Conservation (phyloP, 1,140 invertebrate genomes). For the Monomorium pharaonis region DNA sequence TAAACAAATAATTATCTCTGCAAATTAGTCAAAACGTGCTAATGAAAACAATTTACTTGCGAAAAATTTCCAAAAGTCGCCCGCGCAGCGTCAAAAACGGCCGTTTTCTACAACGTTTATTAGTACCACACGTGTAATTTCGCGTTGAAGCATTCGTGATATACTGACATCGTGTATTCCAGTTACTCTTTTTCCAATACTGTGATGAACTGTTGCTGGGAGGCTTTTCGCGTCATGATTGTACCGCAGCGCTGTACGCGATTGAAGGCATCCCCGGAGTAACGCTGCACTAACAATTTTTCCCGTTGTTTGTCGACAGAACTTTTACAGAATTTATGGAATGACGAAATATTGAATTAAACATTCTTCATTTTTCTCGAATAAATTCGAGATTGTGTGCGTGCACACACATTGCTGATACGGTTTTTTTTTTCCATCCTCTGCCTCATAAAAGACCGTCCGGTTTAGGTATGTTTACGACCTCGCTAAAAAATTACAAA, state of each 20-base stretch:
- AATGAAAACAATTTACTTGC: neutral
- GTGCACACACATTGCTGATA: neutral
- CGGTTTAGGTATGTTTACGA: conserved; percentile 1
- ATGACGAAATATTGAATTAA: conserved; percentile 22
- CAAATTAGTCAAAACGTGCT: neutral
- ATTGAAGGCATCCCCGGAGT: conserved; percentile 28
- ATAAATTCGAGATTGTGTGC: neutral
- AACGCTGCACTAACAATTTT: conserved; percentile 12
- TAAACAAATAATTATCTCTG: conserved; percentile 2
- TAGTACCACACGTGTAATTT: neutral
- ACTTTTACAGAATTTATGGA: conserved; percentile 9
- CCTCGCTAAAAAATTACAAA: neutral
- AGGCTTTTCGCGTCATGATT: conserved; percentile 41
- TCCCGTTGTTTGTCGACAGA: neutral
- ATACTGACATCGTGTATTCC: conserved; percentile 4
- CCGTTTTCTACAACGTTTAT: conserved; percentile 1
- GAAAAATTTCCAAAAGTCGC: neutral
- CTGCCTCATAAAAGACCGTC: neutral
- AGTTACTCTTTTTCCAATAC: conserved; percentile 39
- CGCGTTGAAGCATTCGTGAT: conserved; percentile 2
- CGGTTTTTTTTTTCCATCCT: neutral
- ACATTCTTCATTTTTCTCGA: neutral
- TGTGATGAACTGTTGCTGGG: conserved; percentile 21
- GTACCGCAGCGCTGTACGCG: neutral
- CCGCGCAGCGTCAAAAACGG: neutral